Conservation (phyloP, 2,797 vertebrate species). For the Phrynocephalus vlangalii region DNA sequence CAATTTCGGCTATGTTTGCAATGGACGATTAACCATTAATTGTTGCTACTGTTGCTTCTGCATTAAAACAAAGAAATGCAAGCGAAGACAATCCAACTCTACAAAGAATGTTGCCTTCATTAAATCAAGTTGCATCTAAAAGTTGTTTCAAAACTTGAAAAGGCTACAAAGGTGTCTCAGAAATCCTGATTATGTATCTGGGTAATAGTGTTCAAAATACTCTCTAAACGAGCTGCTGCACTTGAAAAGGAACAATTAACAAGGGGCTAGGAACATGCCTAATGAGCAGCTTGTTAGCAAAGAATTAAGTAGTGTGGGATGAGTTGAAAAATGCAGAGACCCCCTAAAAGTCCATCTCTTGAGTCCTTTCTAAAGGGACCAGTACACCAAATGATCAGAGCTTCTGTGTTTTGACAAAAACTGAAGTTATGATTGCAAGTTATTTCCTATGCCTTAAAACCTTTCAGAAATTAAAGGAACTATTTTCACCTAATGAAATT, state of each 20-base stretch:
- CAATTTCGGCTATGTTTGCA: neutral
- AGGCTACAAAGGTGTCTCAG: conserved; percentile 10
- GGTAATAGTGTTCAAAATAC: conserved; percentile 14
- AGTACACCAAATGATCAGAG: neutral
- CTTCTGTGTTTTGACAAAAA: neutral
- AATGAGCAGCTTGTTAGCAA: neutral
- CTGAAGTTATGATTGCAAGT: neutral
- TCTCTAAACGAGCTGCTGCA: conserved; percentile 2
- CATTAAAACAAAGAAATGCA: neutral
- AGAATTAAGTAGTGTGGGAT: conserved; percentile 1
- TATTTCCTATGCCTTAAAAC: neutral
- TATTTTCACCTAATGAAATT: neutral
- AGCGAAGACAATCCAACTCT: conserved; percentile 6
- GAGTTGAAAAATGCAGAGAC: neutral
- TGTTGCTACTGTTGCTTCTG: neutral
- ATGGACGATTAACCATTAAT: neutral
- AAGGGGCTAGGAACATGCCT: neutral
- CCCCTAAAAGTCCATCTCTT: neutral
- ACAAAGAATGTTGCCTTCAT: neutral
- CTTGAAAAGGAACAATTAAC: conserved; percentile 41
- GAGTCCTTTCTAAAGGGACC: neutral
- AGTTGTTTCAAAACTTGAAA: conserved; percentile 35
- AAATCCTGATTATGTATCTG: conserved; percentile 37
- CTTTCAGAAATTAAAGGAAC: neutral
- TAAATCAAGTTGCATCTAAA: conserved; percentile 18